Base-by-base conservation (phyloP, 2,888 invertebrate genomes). In the Pomacea canaliculata region DNA sequence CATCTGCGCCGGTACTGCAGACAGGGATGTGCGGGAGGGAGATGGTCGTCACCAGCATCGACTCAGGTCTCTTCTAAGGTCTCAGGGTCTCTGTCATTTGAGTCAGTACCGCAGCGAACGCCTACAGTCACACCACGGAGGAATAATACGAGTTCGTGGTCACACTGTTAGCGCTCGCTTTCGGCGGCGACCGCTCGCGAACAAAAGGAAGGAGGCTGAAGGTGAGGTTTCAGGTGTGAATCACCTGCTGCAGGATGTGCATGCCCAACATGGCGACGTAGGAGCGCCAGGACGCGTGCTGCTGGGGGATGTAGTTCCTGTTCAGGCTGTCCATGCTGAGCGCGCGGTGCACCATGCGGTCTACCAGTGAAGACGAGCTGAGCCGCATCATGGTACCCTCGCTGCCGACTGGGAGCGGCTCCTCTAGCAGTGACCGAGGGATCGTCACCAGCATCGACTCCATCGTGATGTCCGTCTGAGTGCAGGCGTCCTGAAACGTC, bases 401-500 rank as follows among this genome's bases (percentile, higher is more conserved):
- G 73, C 68, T 66, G 70, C 56, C 67, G 12, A 59, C 59, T 46
- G 73, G 66, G 19, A 60, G 67, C 10, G 66, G 66, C 37, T 73
- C 59, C 19, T 70, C 71, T n/a, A 79, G 71, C 67, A 81, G 72
- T 16, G 78, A 69, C 68, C 76, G 79, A 0, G 85, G 84, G 12
- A 84, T 70, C 27, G 85, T 74, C 48, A 85, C 78, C 66, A 84
- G 70, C 27, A 82, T 70, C 13, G 81, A 83, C 23, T 82, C 80
- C 46, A 80, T 70, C 60, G 81, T 83, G 37, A 84, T 82, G 68
- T 83, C 81, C 7, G 84, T 85, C 76, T 85, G 85, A 18, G 82
- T 81, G 49, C 79, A 67, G n/a, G 70, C 75, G 49, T 81, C 81
- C 84, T 85, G 80, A 0, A 76, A 70, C 27, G 16, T 23, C 51